Evolutionary conservation across 2,113 vertebrate genomes (phyloP), one percentile per base, ranked within the genome.

Genomic region (Corynorhinus townsendii): DNA sequence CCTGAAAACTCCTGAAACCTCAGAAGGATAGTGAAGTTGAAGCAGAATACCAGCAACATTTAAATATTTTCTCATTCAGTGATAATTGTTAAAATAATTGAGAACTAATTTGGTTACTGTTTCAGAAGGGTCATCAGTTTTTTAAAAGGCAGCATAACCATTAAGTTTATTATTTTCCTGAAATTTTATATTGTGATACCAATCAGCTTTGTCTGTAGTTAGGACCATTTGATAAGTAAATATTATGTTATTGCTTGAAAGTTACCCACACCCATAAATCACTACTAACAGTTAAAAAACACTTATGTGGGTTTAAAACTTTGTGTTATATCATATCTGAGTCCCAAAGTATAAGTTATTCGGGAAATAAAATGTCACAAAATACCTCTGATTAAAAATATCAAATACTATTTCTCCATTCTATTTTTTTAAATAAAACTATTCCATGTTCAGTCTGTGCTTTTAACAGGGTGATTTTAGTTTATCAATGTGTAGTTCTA

Each of bases 281-380:
- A 54, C 19, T 19, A 89, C 72, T 85, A 86, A 49, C 24, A 81
- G 86, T 68, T 68, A 71, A 64, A 71, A 30, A 54, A 76, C 0
- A 77, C 20, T 69, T 93, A 49, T 28, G 6, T 52, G 8, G 4
- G 40, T 89, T 93, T 66, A 77, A 86, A 69, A 64, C 30, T 35
- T 68, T 82, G 33, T 68, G 15, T 81, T 95, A 26, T 62, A 6
- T 80, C 11, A 59, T 86, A 40, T 72, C 24, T 79, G n/a, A 89
- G 19, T 11, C 14, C 26, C 11, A 40, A 86, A 64, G 40, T 79
- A 47, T 84, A 6, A 84, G 11, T 83, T 90, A 4, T 69, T 69
- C 68, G 73, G 7, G 79, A 94, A 95, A 84, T 84, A 96, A 94
- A 95, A 79, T 86, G 19, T 91, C 22, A 73, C 62, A 82, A 95